Percentiles rank a stretch among this genome's conserved stretches.
Conservation (phyloP, 2,888 invertebrate genomes). For the Eupithecia vulgata region DNA sequence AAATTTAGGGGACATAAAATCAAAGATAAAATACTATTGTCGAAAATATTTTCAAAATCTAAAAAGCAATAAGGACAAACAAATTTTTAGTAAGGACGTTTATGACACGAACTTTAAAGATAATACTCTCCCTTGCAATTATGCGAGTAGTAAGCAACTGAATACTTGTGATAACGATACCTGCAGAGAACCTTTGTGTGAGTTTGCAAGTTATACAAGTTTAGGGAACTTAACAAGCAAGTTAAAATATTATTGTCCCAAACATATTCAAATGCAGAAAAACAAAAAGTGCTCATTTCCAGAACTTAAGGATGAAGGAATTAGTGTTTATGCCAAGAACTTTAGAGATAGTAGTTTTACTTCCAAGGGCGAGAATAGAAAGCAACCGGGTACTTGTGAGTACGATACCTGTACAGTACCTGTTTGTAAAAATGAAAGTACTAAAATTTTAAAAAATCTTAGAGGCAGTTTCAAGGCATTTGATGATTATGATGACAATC, state of each 20-base stretch:
- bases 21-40: background rate
- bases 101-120: background rate
- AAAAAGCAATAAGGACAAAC: background rate
- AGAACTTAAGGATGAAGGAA: background rate
- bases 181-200: background rate
- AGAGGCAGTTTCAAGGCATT: background rate
- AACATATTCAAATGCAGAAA: background rate
- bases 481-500: background rate
- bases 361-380: background rate
- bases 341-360: no score
- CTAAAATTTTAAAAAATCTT: no score
- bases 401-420: background rate
- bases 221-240: background rate
- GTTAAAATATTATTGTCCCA: background rate
- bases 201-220: background rate
- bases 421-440: background rate
- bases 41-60: background rate
- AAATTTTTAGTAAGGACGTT: background rate
- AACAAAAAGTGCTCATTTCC: background rate
- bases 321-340: background rate
- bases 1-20: background rate
- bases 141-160: no score
- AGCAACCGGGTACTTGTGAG: background rate
- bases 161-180: background rate
- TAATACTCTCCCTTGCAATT: no score